Evolutionary conservation across 1,140 invertebrate species (phyloP).

Genomic region (Zaprionus tsacasi): DNA sequence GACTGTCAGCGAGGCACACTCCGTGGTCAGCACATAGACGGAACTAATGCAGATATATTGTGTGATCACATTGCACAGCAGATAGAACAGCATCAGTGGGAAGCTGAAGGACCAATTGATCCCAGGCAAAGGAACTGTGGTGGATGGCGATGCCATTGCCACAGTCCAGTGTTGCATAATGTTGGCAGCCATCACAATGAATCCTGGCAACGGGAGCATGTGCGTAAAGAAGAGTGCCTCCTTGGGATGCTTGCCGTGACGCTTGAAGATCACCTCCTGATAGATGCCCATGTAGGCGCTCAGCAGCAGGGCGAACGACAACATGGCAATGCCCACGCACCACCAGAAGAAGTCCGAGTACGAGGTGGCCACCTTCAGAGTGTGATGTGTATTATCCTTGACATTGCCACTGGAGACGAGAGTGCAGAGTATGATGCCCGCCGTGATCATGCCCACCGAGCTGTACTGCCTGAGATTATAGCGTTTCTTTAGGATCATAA

Average conservation of each 20-base stretch:
- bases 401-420: conserved; percentile 89
- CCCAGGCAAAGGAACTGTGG: conserved; percentile 82
- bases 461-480: conserved; percentile 95
- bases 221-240: conserved; percentile 97
- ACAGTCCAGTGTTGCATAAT: conserved; percentile 90
- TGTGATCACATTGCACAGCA: conserved; percentile 94
- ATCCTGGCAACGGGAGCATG: conserved; percentile 72
- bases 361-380: conserved; percentile 77
- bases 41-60: conserved; percentile 98
- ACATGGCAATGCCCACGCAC: conserved; percentile 92
- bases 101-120: conserved; percentile 86
- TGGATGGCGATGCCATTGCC: conserved; percentile 72
- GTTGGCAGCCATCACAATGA: conserved; percentile 87
- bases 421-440: conserved; percentile 97
- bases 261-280: conserved; percentile 95
- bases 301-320: conserved; percentile 95
- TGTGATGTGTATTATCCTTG: conserved; percentile 84
- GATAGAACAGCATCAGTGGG: conserved; percentile 91
- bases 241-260: conserved; percentile 96
- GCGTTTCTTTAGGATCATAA: conserved; percentile 93
- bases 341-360: conserved; percentile 90
- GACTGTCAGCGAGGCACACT: conserved; percentile 96
- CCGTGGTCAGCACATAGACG: conserved; percentile 96
- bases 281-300: conserved; percentile 98
- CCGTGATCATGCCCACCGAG: conserved; percentile 96